Evolutionary conservation across 2,888 invertebrate species (phyloP).

Genomic region (Lasius fuliginosus): DNA sequence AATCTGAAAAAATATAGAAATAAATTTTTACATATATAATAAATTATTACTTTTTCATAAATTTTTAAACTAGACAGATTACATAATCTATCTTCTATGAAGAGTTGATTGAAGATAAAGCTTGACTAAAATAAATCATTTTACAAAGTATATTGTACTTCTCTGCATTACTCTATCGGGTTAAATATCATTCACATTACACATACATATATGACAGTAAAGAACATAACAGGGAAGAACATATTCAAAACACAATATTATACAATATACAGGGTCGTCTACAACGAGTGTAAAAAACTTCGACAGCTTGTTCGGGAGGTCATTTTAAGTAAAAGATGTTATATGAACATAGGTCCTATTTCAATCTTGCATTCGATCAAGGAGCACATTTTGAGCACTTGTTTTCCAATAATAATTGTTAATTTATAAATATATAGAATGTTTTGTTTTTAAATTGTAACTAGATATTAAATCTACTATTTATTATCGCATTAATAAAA

Average conservation of each 20-base stretch:
- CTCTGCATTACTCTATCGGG: background rate
- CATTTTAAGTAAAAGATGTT: too few relatives aligned
- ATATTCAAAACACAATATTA: background rate
- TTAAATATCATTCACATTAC: conserved; percentile 21
- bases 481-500: too few relatives aligned
- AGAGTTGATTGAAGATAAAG: background rate
- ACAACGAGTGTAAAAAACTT: too few relatives aligned
- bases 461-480: too few relatives aligned
- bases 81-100: background rate
- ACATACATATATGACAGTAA: background rate
- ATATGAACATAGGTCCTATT: too few relatives aligned
- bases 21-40: background rate
- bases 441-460: too few relatives aligned
- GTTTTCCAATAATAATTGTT: too few relatives aligned
- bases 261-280: background rate
- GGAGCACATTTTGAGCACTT: too few relatives aligned
- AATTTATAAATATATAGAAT: too few relatives aligned
- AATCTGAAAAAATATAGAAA: conserved; percentile 5
- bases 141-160: too few relatives aligned
- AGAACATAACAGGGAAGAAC: background rate
- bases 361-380: too few relatives aligned
- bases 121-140: conserved; percentile 11
- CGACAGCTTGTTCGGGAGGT: too few relatives aligned
- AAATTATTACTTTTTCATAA: conserved; percentile 1
- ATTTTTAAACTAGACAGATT: background rate